Percentiles rank a stretch among this genome's conserved stretches.
Evolutionary conservation across 2,888 invertebrate species (phyloP).

Genomic region (Leptinotarsa juncta): DNA sequence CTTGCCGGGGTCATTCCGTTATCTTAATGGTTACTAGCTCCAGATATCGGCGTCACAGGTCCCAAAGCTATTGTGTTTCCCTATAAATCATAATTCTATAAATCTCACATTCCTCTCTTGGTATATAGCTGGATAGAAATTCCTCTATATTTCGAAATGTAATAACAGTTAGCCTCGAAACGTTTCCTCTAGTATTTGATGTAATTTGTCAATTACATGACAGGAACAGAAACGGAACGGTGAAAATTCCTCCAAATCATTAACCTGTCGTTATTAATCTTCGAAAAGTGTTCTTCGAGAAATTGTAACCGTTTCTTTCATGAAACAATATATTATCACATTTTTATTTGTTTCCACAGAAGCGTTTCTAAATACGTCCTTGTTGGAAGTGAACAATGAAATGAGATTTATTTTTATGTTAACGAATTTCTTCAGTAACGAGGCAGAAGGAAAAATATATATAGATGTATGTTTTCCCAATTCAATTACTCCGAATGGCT

Average conservation of each 20-base stretch:
- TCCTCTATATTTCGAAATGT: constrained; percentile 49
- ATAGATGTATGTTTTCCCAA: neutral
- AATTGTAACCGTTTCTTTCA: constrained; percentile 4
- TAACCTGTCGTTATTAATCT: constrained; percentile 24
- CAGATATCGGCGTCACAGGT: constrained; percentile 37
- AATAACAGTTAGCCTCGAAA: constrained; percentile 52
- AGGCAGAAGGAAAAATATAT: neutral
- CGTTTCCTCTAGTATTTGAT: constrained; percentile 52
- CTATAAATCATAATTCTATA: constrained; percentile 59
- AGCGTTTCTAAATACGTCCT: neutral
- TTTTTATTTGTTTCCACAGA: constrained; percentile 2
- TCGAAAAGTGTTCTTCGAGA: constrained; percentile 8
- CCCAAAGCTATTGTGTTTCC: constrained; percentile 51
- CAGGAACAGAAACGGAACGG: constrained; percentile 27
- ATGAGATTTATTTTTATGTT: neutral
- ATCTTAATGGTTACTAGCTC: constrained; percentile 39
- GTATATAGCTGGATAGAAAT: constrained; percentile 35
- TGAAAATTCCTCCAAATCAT: constrained; percentile 29
- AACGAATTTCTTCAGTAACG: neutral
- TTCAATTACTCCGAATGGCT: neutral
- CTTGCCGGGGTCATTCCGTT: constrained; percentile 37
- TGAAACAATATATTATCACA: neutral
- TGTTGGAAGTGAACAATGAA: neutral
- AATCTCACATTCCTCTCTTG: constrained; percentile 54
- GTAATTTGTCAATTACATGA: constrained; percentile 49